Conservation (phyloP, 2,888 invertebrate species). For the Phlogophora meticulosa region DNA sequence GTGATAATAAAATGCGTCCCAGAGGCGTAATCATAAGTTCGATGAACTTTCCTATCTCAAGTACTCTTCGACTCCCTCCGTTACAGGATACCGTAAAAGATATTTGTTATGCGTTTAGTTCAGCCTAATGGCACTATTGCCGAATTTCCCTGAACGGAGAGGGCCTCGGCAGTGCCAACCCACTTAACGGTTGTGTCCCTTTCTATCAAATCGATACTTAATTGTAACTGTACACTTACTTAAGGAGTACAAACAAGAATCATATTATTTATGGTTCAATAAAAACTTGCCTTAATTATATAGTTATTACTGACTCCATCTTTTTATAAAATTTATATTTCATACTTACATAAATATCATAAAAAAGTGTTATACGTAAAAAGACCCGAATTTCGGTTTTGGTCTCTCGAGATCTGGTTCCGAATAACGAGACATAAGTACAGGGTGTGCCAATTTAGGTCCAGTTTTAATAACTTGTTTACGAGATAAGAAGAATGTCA, state of each 20-base stretch:
- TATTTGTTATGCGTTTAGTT: constrained; percentile 67
- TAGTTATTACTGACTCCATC: constrained; percentile 25
- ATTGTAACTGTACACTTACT: constrained; percentile 15
- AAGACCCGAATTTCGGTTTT: constrained; percentile 34
- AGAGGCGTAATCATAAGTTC: constrained; percentile 56
- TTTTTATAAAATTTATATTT: constrained; percentile 29
- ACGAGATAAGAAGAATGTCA: constrained; percentile 47
- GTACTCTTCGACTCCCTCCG: constrained; percentile 58
- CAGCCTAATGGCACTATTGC: constrained; percentile 64
- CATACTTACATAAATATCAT: constrained; percentile 24
- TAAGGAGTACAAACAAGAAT: constrained; percentile 6
- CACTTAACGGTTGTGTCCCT: constrained; percentile 24
- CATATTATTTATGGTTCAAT: constrained; percentile 27
- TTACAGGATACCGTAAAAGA: constrained; percentile 58
- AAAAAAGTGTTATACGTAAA: constrained; percentile 37
- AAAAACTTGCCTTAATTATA: constrained; percentile 40
- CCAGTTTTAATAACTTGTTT: constrained; percentile 63
- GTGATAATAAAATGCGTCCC: constrained; percentile 59
- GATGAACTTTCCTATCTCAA: constrained; percentile 62
- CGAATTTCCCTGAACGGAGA: constrained; percentile 49
- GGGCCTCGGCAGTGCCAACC: constrained; percentile 26
- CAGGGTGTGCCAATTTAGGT: constrained; percentile 58
- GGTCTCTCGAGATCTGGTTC: constrained; percentile 37
- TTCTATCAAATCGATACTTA: constrained; percentile 26
- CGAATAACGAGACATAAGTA: constrained; percentile 37